Conservation (phyloP, 2,888 invertebrate genomes). For the Meteorus cinctellus region DNA sequence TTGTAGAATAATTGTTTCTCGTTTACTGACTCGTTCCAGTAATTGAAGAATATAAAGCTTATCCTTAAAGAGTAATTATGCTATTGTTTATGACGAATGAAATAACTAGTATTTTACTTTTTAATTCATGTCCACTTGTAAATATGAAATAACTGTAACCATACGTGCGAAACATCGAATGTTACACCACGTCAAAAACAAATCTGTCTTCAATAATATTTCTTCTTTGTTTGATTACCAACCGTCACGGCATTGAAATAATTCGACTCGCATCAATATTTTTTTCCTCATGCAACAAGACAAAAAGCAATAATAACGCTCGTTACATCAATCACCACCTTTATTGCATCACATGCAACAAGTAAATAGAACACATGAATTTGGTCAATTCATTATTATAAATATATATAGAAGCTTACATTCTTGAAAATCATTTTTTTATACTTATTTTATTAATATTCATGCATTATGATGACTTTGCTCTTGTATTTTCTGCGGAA, state of each 20-base stretch:
- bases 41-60: slow-evolving; percentile 36
- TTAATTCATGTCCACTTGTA: slow-evolving; percentile 52
- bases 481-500: neutral
- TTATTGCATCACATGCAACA: neutral
- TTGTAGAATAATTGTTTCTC: slow-evolving; percentile 30
- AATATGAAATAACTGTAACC: slow-evolving; percentile 45
- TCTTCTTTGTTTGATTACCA: neutral
- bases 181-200: slow-evolving; percentile 21
- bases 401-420: slow-evolving; percentile 7
- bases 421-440: neutral
- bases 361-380: neutral
- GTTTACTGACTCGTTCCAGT: slow-evolving; percentile 42
- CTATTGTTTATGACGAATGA: slow-evolving; percentile 45
- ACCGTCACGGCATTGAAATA: neutral
- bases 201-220: slow-evolving; percentile 22
- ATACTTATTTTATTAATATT: neutral
- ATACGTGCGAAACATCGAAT: slow-evolving; percentile 42
- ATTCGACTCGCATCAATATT: neutral
- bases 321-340: neutral
- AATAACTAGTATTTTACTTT: slow-evolving; percentile 47
- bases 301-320: neutral
- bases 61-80: slow-evolving; percentile 43
- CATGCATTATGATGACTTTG: neutral
- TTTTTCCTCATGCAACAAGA: neutral
- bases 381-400: neutral